Evolutionary conservation across 2,888 invertebrate genomes (phyloP), one percentile per base, ranked within the genome.

Genomic region (Melitaea athalia): DNA sequence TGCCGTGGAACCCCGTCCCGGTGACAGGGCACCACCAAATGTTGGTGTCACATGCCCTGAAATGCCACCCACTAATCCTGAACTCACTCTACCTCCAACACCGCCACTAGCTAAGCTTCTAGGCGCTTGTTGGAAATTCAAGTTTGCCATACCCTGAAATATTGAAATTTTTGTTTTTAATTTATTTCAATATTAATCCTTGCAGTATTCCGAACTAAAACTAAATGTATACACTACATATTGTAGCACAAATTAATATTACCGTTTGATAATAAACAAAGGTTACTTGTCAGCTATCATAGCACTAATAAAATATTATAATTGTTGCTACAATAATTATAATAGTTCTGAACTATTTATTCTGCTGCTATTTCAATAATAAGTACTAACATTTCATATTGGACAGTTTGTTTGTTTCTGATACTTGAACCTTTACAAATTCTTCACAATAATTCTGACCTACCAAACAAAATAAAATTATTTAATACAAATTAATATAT

Each of bases 51-150:
- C 89, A 91, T 92, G 92, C 64, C 92, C 92, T 11, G 91, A 89
- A 15, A 90, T 95, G 85, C 96, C 96, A 81, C 96, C 96, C 88
- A 96, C 97, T 87, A 97, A 95, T 85, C 96, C 96, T 75, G 95
- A 87, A 76, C 92, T 85, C 52, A 92, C 92, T 81, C 94, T 85
- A 83, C 94, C 86, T 57, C 92, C 91, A 72, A 92, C 91, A 71
- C 93, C 89, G 79, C 93, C 95, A 91, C 96, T 96, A 89, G 96
- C 96, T 94, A 97, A 95, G 94, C 96, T 97, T 94, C 97, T 95
- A 92, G 97, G 97, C 82, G 96, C 95, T 93, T 96, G 96, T 92
- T 96, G 96, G 94, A 97, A 97, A 94, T 97, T 97, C 95, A 97
- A 95, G 95, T 97, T 97, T 94, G 97, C 97, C 97, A 97, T 97